A percentile compares a stretch with the other conserved stretches of the same genome.
Evolutionary conservation across 2,113 vertebrate species (phyloP).

Genomic region (Brienomyrus longianalis): DNA sequence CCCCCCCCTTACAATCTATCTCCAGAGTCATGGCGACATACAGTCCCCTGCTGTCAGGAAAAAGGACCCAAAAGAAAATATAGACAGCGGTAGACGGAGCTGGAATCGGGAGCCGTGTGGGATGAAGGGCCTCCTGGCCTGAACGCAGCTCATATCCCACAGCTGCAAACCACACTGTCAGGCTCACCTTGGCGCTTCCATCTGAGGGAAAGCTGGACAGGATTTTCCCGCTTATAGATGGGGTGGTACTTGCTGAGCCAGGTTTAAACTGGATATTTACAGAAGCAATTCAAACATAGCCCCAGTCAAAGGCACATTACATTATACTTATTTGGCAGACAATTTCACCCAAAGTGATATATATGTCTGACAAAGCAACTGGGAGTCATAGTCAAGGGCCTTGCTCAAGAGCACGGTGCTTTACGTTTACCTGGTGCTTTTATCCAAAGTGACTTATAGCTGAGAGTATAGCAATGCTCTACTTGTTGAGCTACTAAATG

Average conservation of each 20-base stretch:
- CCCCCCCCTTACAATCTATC: not conserved
- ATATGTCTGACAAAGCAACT: not conserved
- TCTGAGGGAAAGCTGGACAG: not conserved
- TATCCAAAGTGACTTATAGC: not conserved
- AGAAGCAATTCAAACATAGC: not conserved
- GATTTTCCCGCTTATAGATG: not conserved
- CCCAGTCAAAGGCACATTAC: not conserved
- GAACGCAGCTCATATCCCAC: not conserved
- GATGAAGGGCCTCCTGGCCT: not conserved
- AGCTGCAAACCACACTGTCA: not conserved
- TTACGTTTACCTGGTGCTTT: not conserved
- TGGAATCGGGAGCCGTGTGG: not conserved
- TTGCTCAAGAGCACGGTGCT: not conserved
- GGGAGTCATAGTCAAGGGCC: not conserved
- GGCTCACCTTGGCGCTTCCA: not conserved
- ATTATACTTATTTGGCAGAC: not conserved
- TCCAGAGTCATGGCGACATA: not conserved
- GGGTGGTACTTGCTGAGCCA: not conserved
- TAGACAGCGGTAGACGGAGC: not conserved
- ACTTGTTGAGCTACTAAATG: not conserved
- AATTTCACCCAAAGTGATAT: not conserved
- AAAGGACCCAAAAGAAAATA: not conserved
- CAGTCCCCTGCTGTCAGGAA: not conserved
- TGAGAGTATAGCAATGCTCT: not conserved
- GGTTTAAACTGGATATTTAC: not conserved